Percentiles rank a stretch among this genome's conserved stretches.
These are phyloP conservation scores for Nineta flava DNA, from an alignment of 2,888 invertebrate genomes.

Conservation along the genomic window DNA sequence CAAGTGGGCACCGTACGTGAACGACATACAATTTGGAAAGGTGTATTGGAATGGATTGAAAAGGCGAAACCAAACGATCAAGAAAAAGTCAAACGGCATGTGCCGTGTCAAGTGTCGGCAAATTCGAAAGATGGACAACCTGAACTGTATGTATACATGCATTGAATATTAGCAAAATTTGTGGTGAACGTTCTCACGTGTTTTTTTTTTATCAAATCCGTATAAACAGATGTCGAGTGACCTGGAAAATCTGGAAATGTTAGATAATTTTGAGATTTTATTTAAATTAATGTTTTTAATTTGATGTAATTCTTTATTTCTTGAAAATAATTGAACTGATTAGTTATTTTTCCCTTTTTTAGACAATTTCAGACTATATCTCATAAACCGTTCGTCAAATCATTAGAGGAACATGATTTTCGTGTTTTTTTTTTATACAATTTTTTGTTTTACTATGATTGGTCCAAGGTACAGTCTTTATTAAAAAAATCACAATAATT, in stretches of 20 bases:
- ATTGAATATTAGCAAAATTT: neutral
- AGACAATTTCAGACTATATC: too few species aligned
- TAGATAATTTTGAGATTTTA: too few species aligned
- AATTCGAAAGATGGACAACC: conserved; percentile 70
- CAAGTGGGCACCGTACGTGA: conserved; percentile 30
- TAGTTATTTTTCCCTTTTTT: too few species aligned
- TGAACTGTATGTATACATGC: conserved; percentile 51
- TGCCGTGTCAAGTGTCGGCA: conserved; percentile 61
- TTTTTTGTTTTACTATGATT: too few species aligned
- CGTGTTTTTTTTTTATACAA: too few species aligned
- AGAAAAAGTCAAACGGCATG: conserved; percentile 55
- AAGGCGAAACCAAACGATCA: conserved; percentile 63
- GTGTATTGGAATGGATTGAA: conserved; percentile 84
- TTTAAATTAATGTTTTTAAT: too few species aligned
- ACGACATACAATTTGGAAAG: conserved; percentile 42
- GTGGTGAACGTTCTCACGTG: neutral
- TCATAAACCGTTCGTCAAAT: too few species aligned
- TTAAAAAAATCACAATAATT: too few species aligned
- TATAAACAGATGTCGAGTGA: neutral
- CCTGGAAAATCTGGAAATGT: neutral
- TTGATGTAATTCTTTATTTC: too few species aligned
- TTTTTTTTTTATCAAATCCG: neutral
- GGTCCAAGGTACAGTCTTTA: too few species aligned
- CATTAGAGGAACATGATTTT: too few species aligned
- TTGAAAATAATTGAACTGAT: too few species aligned